phyloP scores from a whole-genome alignment of 2,888 invertebrate species.

The Micropterix aruncella region DNA sequence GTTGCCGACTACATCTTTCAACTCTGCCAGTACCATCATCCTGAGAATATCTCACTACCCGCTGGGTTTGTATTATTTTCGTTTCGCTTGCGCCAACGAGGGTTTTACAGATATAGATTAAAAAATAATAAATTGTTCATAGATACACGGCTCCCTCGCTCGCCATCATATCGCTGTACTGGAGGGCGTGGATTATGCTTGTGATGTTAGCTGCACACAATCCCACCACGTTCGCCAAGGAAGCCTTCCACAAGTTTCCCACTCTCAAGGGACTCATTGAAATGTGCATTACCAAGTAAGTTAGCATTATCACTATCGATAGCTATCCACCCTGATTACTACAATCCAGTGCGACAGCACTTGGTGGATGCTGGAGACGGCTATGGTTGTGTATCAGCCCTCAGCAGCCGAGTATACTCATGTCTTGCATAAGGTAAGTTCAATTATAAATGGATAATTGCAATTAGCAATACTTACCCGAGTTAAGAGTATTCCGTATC shows the following conservation, averaged over 20 bases:
- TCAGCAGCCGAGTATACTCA: constrained; percentile 58
- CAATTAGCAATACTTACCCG: too few species aligned
- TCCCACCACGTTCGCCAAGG: constrained; percentile 71
- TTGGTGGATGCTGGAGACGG: constrained; percentile 77
- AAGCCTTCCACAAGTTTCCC: constrained; percentile 84
- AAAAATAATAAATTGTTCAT: constrained; percentile 1
- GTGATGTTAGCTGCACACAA: constrained; percentile 86
- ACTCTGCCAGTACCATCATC: constrained; percentile 81
- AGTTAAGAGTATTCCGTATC: too few species aligned
- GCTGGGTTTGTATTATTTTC: constrained; percentile 42
- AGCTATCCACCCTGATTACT: too few species aligned
- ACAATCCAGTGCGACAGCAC: constrained; percentile 76
- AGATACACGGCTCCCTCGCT: constrained; percentile 74
- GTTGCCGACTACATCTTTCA: constrained; percentile 84
- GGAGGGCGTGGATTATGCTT: constrained; percentile 88
- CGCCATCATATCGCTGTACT: constrained; percentile 84
- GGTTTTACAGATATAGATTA: neutral
- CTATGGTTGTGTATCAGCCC: constrained; percentile 59
- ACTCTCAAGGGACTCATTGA: constrained; percentile 85
- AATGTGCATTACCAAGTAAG: constrained; percentile 88
- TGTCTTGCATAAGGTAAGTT: constrained; percentile 55
- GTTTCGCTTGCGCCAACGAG: too few species aligned
- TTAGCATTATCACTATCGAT: neutral
- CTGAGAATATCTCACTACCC: constrained; percentile 83
- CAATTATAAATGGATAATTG: too few species aligned